These are phyloP conservation scores for Centropyge bicolor DNA, from an alignment of 2,797 vertebrate genomes.

Conservation along the genomic window DNA sequence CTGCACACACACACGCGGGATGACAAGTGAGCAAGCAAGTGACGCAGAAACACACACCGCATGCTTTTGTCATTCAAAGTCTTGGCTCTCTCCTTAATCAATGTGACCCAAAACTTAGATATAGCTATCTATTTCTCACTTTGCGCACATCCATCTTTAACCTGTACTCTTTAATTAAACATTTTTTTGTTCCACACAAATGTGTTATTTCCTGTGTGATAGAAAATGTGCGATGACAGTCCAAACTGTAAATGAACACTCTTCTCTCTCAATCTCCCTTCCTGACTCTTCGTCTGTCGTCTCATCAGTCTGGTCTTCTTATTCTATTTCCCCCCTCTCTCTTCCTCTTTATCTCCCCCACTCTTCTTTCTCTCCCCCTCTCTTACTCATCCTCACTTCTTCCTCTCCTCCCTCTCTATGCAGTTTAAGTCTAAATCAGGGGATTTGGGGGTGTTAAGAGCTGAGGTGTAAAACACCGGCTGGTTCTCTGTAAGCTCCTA, in stretches of 20 bases:
- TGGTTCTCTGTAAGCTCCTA: conserved; percentile 74
- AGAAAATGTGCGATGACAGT: conserved; percentile 11
- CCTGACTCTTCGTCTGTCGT: conserved; percentile 15
- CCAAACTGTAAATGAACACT: conserved; percentile 27
- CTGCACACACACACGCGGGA: conserved; percentile 16
- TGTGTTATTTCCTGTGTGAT: not conserved
- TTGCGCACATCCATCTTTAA: not conserved
- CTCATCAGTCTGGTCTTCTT: not conserved
- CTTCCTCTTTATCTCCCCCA: not conserved
- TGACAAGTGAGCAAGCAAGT: not conserved
- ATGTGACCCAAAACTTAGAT: not conserved
- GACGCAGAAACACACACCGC: conserved; percentile 13
- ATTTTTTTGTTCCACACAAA: conserved; percentile 20
- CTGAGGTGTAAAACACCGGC: conserved; percentile 76
- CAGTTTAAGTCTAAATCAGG: conserved; percentile 75
- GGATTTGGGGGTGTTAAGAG: conserved; percentile 78
- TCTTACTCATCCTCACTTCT: conserved; percentile 27
- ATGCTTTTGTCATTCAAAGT: conserved; percentile 14
- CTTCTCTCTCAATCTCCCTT: conserved; percentile 15
- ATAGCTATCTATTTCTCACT: conserved; percentile 7
- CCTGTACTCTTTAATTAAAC: not conserved
- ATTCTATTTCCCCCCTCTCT: not conserved
- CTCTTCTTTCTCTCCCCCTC: not conserved
- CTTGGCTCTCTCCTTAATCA: not conserved
- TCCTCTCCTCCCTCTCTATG: conserved; percentile 39